Evolutionary conservation across 2,888 invertebrate genomes (phyloP).

Genomic region (Apomyelois bistriatella): DNA sequence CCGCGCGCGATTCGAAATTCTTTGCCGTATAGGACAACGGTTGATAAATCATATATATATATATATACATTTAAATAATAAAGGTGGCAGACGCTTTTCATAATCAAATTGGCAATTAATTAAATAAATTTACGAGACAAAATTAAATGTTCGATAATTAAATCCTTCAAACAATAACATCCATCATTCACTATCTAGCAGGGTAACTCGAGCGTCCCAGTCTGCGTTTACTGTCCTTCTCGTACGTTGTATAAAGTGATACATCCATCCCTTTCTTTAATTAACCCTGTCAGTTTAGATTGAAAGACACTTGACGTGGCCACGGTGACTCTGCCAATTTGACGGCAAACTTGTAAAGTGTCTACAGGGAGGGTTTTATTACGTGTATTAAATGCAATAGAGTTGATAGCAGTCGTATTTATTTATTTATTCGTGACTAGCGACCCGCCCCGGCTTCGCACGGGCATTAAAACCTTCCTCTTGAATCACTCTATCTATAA

Average conservation of each 20-base stretch:
- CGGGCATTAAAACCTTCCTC: no score
- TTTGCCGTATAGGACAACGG: no score
- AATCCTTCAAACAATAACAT: slow-evolving; percentile 6
- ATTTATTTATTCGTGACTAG: no score
- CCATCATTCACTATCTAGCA: slow-evolving; percentile 9
- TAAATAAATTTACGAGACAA: not conserved
- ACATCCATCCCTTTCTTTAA: slow-evolving; percentile 38
- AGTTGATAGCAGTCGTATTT: not conserved
- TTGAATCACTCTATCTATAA: no score
- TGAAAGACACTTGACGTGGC: slow-evolving; percentile 60
- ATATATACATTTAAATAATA: no score
- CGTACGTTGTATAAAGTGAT: not conserved
- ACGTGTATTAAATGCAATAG: slow-evolving; percentile 17
- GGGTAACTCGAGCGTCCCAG: slow-evolving; percentile 5
- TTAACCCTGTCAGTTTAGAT: slow-evolving; percentile 54
- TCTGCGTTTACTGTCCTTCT: not conserved
- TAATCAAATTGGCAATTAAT: no score
- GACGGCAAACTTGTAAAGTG: slow-evolving; percentile 53
- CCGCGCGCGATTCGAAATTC: no score
- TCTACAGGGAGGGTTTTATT: slow-evolving; percentile 22
- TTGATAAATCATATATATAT: no score
- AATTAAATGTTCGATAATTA: slow-evolving; percentile 3
- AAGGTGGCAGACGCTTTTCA: no score
- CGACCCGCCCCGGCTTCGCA: no score
- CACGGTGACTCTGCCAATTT: slow-evolving; percentile 61